These are phyloP conservation scores for Nomada flava DNA, from an alignment of 2,888 invertebrate species.

Conservation along the genomic window DNA sequence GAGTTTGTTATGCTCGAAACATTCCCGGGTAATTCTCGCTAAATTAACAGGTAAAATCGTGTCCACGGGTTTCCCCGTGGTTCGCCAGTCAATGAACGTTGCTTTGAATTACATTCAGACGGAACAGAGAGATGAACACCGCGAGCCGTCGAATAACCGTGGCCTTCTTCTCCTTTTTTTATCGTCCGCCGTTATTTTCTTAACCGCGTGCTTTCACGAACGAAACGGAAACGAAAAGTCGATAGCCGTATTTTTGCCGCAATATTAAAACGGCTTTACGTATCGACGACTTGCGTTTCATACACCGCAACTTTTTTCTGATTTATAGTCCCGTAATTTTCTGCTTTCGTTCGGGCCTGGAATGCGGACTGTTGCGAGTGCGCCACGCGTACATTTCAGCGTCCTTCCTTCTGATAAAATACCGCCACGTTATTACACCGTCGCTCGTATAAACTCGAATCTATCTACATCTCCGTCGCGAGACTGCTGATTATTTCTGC, in stretches of 20 bases:
- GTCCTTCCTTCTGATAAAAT: constrained; percentile 18
- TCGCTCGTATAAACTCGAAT: constrained; percentile 7
- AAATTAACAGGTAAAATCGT: not conserved
- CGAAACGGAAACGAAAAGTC: not conserved
- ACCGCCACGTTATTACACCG: constrained; percentile 5
- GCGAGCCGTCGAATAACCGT: not conserved
- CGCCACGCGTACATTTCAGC: constrained; percentile 1
- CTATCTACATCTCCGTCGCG: not conserved
- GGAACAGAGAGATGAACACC: not conserved
- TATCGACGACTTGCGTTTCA: constrained; percentile 29
- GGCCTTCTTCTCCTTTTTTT: too few relatives aligned
- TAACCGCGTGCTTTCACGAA: not conserved
- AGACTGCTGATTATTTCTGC: constrained; percentile 8
- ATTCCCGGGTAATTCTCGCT: not conserved
- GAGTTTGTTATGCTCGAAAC: not conserved
- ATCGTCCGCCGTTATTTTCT: not conserved
- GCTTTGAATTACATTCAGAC: not conserved
- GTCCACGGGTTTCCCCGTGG: not conserved
- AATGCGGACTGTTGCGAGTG: constrained; percentile 11
- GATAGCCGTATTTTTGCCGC: constrained; percentile 2
- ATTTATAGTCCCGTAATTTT: constrained; percentile 33
- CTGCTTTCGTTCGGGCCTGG: not conserved
- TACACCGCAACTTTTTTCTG: constrained; percentile 12
- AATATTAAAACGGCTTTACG: constrained; percentile 27
- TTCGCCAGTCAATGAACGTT: not conserved